Conservation (phyloP, 2,113 vertebrate species). For the Cyprinus carpio region DNA sequence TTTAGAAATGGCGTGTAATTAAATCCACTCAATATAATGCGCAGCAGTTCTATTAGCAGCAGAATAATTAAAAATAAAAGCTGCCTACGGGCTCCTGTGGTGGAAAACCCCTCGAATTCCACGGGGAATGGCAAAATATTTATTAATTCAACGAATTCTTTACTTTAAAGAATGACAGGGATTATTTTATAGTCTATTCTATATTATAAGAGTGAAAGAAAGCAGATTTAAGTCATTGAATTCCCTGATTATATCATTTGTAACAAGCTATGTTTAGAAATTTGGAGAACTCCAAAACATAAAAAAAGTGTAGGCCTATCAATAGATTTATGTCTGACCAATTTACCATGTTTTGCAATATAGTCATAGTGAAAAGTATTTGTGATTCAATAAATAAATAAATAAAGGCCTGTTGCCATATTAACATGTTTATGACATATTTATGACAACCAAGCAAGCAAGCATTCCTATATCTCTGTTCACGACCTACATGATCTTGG, state of each 20-base stretch:
- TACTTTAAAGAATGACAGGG: background rate
- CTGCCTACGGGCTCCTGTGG: slow-evolving; percentile 70
- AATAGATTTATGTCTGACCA: background rate
- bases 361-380: background rate
- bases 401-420: background rate
- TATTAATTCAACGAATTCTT: slow-evolving; percentile 1
- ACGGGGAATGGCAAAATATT: background rate
- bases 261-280: background rate
- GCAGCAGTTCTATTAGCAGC: slow-evolving; percentile 75
- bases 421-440: background rate
- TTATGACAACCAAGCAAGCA: background rate
- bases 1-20: slow-evolving; percentile 64
- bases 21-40: slow-evolving; percentile 80
- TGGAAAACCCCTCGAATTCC: background rate
- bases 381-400: background rate
- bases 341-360: background rate
- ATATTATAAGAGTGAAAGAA: background rate
- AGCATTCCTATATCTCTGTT: background rate
- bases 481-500: background rate
- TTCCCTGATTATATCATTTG: background rate
- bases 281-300: background rate
- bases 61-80: slow-evolving; percentile 87
- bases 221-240: background rate
- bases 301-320: no score
- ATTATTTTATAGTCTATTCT: background rate